Percentiles rank a stretch among this genome's conserved stretches.
Evolutionary conservation across 2,888 invertebrate genomes (phyloP).

Genomic region (Opisthograptis luteolata): DNA sequence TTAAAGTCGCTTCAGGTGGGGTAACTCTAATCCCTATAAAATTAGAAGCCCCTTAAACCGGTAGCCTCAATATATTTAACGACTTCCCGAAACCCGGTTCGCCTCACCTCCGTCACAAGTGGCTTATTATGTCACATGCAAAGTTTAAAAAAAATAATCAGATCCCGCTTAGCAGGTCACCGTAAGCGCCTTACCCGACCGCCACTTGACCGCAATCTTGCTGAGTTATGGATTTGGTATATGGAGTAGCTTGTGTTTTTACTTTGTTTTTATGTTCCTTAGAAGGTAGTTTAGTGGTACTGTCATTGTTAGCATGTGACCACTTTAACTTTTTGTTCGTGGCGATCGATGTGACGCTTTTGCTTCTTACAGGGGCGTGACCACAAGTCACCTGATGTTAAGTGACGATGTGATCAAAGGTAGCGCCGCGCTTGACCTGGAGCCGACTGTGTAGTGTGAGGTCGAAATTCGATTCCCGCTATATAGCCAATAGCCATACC

Average conservation of each 20-base stretch:
- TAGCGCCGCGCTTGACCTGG: too few species aligned
- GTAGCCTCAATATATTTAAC: constrained; percentile 8
- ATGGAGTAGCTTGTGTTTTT: constrained; percentile 18
- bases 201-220: constrained; percentile 68
- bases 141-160: constrained; percentile 62
- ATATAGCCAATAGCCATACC: too few species aligned
- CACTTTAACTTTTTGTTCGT: too few species aligned
- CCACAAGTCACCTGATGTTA: too few species aligned
- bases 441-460: too few species aligned
- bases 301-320: too few species aligned
- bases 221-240: constrained; percentile 25
- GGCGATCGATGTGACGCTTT: too few species aligned
- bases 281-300: background rate
- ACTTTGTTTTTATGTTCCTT: background rate
- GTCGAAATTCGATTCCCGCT: too few species aligned
- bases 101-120: constrained; percentile 32
- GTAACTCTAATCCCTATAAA: constrained; percentile 1
- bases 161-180: constrained; percentile 63
- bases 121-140: constrained; percentile 44
- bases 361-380: too few species aligned
- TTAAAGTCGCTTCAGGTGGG: too few species aligned
- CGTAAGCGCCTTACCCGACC: constrained; percentile 62
- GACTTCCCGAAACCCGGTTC: constrained; percentile 10
- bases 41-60: constrained; percentile 9
- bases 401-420: too few species aligned